Evolutionary conservation across 1,140 invertebrate species (phyloP), one percentile per base, ranked within the genome.

Genomic region (Mercenaria mercenaria): DNA sequence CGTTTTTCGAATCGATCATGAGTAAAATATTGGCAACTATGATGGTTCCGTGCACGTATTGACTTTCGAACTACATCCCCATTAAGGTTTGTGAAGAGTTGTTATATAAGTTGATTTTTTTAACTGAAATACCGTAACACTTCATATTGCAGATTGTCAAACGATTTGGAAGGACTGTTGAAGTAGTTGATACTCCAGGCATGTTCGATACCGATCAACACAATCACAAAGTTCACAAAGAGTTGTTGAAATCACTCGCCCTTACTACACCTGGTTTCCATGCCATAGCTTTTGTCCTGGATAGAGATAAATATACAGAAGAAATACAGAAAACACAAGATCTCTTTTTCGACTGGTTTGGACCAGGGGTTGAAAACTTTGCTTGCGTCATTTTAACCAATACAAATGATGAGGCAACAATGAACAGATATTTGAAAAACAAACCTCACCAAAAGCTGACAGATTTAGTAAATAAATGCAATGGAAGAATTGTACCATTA

Each of bases 121-220:
- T n/a, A n/a, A n/a, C n/a, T n/a, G n/a, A n/a, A n/a, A n/a, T n/a
- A n/a, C n/a, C n/a, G n/a, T n/a, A n/a, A n/a, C n/a, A n/a, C n/a
- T n/a, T n/a, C n/a, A n/a, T n/a, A 56, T 56, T 56, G 10, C 52
- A 64, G 59, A 29, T 29, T 29, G 3, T 3, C 26, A 29, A 6
- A 4, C 26, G 67, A 18, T n/a, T 72, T 50, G n/a, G 39, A 20
- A 69, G 39, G 34, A 43, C n/a, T 29, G 8, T 84, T 11, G 82
- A 72, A 29, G 69, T 86, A n/a, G 72, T 86, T 23, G 84, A 86
- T 32, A 86, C 84, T 10, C 84, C 84, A 29, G 84, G 84, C 20
- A 23, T 86, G 11, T 86, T 86, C 52, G 84, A 86, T 43, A 76
- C 84, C 29, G 39, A 47, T 47, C 43, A 77, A 41, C 34, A 59